Conservation (phyloP, 2,888 invertebrate species). For the Neuroscelio doddi region DNA sequence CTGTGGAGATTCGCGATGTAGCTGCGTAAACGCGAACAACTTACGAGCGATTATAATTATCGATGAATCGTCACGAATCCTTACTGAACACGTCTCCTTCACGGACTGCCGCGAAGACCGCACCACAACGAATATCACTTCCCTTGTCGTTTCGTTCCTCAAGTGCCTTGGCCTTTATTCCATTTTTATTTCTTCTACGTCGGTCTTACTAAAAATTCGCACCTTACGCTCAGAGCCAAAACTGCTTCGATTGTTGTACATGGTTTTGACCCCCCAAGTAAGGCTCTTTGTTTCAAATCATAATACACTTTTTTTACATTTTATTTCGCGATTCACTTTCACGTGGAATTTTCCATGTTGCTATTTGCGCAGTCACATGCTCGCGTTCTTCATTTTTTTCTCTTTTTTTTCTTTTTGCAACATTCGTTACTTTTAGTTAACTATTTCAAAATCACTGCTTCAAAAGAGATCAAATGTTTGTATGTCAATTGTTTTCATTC, state of each 20-base stretch:
- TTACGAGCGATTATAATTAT: constrained; percentile 2
- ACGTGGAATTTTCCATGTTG: background rate
- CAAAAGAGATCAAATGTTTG: too few relatives aligned
- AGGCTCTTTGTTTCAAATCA: background rate
- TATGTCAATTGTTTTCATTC: too few relatives aligned
- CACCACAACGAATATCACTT: constrained; percentile 7
- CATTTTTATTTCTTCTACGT: constrained; percentile 10
- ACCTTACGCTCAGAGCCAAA: constrained; percentile 5
- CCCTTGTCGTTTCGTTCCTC: constrained; percentile 5
- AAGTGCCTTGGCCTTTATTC: constrained; percentile 17
- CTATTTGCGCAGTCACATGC: background rate
- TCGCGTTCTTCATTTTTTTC: too few relatives aligned
- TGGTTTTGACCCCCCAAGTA: constrained; percentile 15
- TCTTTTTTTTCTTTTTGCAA: too few relatives aligned
- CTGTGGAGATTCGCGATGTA: constrained; percentile 17
- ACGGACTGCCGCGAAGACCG: constrained; percentile 3
- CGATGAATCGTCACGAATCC: constrained; percentile 17
- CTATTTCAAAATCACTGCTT: too few relatives aligned
- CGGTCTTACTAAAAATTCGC: constrained; percentile 9
- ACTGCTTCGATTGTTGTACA: constrained; percentile 12
- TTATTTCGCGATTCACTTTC: background rate
- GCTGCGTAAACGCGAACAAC: constrained; percentile 6
- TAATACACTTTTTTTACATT: background rate
- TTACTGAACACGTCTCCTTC: constrained; percentile 5
- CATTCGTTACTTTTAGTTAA: too few relatives aligned